phyloP scores from a whole-genome alignment of 2,113 vertebrate species.

The Asarcornis scutulata region DNA sequence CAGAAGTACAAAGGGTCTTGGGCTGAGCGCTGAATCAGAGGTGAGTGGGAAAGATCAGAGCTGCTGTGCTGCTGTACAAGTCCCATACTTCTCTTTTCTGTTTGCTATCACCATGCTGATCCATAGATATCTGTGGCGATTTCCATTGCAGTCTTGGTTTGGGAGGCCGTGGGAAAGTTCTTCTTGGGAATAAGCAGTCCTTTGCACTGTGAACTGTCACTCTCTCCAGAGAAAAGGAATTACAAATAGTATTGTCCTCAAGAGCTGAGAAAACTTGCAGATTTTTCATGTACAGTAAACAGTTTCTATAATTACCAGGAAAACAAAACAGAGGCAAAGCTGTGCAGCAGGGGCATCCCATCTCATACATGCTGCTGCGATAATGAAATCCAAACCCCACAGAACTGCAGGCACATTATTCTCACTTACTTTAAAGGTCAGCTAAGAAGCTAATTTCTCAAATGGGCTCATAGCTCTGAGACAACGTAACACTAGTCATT shows the following conservation, averaged over 20 bases:
- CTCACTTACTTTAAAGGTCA: slow-evolving; percentile 53
- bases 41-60: not conserved
- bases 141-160: not conserved
- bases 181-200: not conserved
- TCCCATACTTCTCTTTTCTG: not conserved
- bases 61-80: not conserved
- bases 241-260: slow-evolving; percentile 38
- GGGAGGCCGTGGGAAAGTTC: slow-evolving; percentile 35
- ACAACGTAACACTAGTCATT: not conserved
- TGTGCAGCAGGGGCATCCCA: not conserved
- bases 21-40: not conserved
- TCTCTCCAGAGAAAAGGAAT: slow-evolving; percentile 36
- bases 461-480: not conserved
- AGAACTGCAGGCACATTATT: not conserved
- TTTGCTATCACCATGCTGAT: not conserved
- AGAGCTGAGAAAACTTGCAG: slow-evolving; percentile 60
- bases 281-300: slow-evolving; percentile 40
- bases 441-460: slow-evolving; percentile 29
- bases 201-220: not conserved
- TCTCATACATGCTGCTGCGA: not conserved
- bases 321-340: slow-evolving; percentile 35
- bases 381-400: slow-evolving; percentile 42
- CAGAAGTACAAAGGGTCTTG: not conserved
- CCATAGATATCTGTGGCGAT: not conserved
- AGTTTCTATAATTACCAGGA: slow-evolving; percentile 41